Conservation (phyloP, 2,888 invertebrate species). For the Taenaris catops region DNA sequence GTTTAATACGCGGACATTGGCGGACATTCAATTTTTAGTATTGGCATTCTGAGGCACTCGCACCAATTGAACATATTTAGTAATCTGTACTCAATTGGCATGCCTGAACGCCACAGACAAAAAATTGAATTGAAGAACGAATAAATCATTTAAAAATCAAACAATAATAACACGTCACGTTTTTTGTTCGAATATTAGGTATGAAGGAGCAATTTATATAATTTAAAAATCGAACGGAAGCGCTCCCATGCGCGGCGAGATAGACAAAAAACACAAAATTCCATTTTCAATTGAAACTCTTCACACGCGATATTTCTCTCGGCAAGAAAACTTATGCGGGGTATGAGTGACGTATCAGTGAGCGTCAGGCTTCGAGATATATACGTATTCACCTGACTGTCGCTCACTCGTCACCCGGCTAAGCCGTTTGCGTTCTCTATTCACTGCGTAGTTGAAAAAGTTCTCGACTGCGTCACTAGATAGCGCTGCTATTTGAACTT, state of each 20-base stretch:
- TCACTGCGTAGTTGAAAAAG: constrained; percentile 52
- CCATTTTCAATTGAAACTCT: constrained; percentile 18
- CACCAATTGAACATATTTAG: too few relatives aligned
- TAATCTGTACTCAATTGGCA: too few relatives aligned
- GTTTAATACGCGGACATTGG: too few relatives aligned
- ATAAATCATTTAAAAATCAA: too few relatives aligned
- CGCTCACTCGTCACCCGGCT: constrained; percentile 51
- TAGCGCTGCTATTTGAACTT: constrained; percentile 44
- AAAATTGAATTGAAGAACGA: too few relatives aligned
- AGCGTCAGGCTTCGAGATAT: constrained; percentile 48
- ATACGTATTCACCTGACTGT: constrained; percentile 45
- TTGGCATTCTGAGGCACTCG: too few relatives aligned
- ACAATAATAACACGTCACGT: too few relatives aligned
- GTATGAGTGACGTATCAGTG: constrained; percentile 66
- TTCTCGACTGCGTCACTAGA: constrained; percentile 55
- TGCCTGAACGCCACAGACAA: too few relatives aligned
- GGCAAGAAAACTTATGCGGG: constrained; percentile 48
- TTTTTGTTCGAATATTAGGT: too few relatives aligned
- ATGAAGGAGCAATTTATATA: too few relatives aligned
- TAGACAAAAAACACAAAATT: constrained; percentile 12
- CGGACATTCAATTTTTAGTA: too few relatives aligned
- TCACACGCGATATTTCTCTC: constrained; percentile 16
- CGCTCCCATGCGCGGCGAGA: not conserved
- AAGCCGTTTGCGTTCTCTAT: constrained; percentile 42
- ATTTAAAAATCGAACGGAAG: too few relatives aligned